Evolutionary conservation across 2,888 invertebrate genomes (phyloP).

Genomic region (Eubasilissa splendida): DNA sequence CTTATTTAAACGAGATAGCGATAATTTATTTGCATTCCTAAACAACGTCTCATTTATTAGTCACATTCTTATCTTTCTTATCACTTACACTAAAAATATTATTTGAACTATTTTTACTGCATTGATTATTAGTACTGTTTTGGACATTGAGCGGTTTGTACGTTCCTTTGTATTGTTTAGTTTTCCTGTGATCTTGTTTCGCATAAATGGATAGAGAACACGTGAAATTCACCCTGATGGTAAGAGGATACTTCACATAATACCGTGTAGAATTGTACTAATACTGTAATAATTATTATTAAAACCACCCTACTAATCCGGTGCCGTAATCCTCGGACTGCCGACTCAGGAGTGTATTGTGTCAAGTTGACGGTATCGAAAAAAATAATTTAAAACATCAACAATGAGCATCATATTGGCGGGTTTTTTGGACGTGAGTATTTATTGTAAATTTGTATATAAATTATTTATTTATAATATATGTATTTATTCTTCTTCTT

Average conservation of each 20-base stretch:
- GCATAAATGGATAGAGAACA: constrained; percentile 42
- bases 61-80: background rate
- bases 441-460: background rate
- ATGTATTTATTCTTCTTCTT: no score
- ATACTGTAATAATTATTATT: constrained; percentile 1
- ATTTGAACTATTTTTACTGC: background rate
- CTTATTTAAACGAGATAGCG: no score
- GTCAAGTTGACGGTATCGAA: constrained; percentile 19
- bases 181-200: constrained; percentile 5
- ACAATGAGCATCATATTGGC: constrained; percentile 55
- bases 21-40: no score
- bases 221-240: constrained; percentile 48
- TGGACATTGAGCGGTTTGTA: background rate
- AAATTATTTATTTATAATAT: no score
- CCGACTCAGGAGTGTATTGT: constrained; percentile 23
- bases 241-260: constrained; percentile 33
- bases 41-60: background rate
- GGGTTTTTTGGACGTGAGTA: constrained; percentile 55
- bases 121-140: constrained; percentile 12
- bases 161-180: background rate
- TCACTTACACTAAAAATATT: background rate
- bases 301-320: constrained; percentile 23
- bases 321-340: constrained; percentile 5
- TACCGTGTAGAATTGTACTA: constrained; percentile 30
- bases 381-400: background rate